These are phyloP conservation scores for Neomicropteryx cornuta DNA, from an alignment of 1,140 invertebrate genomes.

Conservation along the genomic window DNA sequence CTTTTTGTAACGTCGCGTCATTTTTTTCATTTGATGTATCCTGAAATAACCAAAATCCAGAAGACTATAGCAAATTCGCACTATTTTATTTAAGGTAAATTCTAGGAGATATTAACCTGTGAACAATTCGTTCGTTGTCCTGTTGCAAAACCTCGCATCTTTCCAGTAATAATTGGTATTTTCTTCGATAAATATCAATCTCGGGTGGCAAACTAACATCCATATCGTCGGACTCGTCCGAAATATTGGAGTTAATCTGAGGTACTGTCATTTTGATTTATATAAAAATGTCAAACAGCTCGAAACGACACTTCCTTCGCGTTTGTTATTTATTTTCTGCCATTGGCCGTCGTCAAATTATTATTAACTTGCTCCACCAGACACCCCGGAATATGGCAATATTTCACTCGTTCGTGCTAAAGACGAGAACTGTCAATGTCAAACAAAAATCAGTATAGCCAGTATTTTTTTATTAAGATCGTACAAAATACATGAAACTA, in stretches of 20 bases:
- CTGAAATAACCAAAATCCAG: slow-evolving; percentile 28
- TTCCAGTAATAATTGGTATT: slow-evolving; percentile 49
- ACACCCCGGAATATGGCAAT: no score
- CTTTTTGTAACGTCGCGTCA: slow-evolving; percentile 41
- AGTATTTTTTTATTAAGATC: no score
- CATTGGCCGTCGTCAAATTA: not conserved
- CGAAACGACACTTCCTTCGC: slow-evolving; percentile 8
- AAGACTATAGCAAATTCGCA: no score
- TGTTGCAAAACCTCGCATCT: slow-evolving; percentile 52
- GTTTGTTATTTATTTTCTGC: slow-evolving; percentile 11
- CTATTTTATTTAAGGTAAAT: no score
- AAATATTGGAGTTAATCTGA: slow-evolving; percentile 39
- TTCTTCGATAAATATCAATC: slow-evolving; percentile 46
- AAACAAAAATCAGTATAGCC: no score
- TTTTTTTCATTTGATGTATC: slow-evolving; percentile 47
- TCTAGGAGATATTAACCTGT: slow-evolving; percentile 38
- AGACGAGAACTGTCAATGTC: no score
- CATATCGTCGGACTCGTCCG: slow-evolving; percentile 43
- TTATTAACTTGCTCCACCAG: no score
- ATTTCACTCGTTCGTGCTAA: no score
- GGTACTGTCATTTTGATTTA: slow-evolving; percentile 43
- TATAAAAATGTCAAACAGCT: slow-evolving; percentile 19
- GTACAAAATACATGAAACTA: no score
- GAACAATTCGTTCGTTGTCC: slow-evolving; percentile 51
- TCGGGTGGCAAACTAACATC: slow-evolving; percentile 38